These are phyloP conservation scores for Mnemiopsis leidyi DNA, from an alignment of 37 sponge, comb jelly and placozoan genomes.

Conservation along the genomic window DNA sequence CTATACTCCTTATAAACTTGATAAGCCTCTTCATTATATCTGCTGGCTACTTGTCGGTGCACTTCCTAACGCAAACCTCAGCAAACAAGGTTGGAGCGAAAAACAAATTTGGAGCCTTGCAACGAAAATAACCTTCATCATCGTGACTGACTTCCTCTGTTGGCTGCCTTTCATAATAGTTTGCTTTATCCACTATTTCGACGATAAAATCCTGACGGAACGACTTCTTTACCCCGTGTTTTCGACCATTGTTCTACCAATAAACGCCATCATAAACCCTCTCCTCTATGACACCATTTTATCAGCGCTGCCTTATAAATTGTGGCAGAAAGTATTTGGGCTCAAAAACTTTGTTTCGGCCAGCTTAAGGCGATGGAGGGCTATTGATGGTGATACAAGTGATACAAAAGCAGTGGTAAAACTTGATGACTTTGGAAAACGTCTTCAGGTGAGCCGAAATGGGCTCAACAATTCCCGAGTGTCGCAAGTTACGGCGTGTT, in stretches of 20 bases:
- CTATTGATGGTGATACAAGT: too few relatives aligned
- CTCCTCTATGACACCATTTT: constrained; percentile 1
- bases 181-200: not conserved
- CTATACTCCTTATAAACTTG: not conserved
- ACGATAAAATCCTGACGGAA: not conserved
- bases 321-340: not conserved
- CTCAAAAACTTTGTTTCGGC: too few relatives aligned
- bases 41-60: not conserved
- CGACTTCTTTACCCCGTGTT: not conserved
- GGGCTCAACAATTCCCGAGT: not conserved
- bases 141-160: constrained; percentile 19
- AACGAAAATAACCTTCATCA: constrained; percentile 29
- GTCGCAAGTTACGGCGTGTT: not conserved
- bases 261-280: constrained; percentile 30
- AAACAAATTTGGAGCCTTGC: constrained; percentile 33
- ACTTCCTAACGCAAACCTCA: not conserved
- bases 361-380: too few relatives aligned
- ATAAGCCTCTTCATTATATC: not conserved
- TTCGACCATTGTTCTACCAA: constrained; percentile 18
- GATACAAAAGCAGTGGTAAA: not conserved
- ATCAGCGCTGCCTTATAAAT: not conserved
- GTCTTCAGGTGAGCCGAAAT: not conserved
- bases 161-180: constrained; percentile 4
- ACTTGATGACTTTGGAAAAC: not conserved
- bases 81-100: not conserved